Base-by-base conservation (phyloP, 2,888 invertebrate species). In the Bombylius discolor region DNA sequence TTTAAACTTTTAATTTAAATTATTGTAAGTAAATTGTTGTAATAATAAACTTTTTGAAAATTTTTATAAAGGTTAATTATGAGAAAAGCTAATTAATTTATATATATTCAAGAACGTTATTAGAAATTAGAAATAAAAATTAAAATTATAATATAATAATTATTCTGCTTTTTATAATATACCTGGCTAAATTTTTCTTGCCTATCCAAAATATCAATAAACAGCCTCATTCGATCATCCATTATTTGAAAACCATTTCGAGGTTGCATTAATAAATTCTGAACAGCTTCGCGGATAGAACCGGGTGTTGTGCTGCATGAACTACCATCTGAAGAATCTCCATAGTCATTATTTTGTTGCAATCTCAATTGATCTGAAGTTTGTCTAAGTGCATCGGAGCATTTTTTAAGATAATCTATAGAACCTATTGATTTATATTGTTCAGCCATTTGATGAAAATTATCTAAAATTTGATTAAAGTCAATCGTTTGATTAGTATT, bases 161-260 rank as follows among this genome's bases (percentile, higher is more conserved):
- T 23, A 23, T 23, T 23, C 23, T 23, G 23, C 3, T 23, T 23
- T 23, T 11, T 39, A 2, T 39, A 11, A 59, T 67, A 76, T 75
- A 88, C 88, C 87, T 88, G 84, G 68, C 87, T 86, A 69, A 89
- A 84, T 69, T 82, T 79, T 70, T 87, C 86, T 78, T 89, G 88
- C 55, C 87, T 84, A 70, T 87, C 87, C 71, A 89, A 79, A 65
- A 89, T 88, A 68, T 89, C 88, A 70, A 88, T 84, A 76, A 88
- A 87, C 51, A 89, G 78, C 48, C 84, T 81, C 68, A 88, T 79
- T 70, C 86, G 85, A 76, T 87, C 86, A 68, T 86, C 86, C 76
- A 84, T 81, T 68, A 85, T 83, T 65, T 84, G 83, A 73, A 85
- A 84, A 32, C 85, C 86, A 68, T 86, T 85, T 58, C 86, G 76